These are phyloP conservation scores for Lasioglossum calceatum DNA, from an alignment of 2,888 invertebrate genomes.

Conservation along the genomic window DNA sequence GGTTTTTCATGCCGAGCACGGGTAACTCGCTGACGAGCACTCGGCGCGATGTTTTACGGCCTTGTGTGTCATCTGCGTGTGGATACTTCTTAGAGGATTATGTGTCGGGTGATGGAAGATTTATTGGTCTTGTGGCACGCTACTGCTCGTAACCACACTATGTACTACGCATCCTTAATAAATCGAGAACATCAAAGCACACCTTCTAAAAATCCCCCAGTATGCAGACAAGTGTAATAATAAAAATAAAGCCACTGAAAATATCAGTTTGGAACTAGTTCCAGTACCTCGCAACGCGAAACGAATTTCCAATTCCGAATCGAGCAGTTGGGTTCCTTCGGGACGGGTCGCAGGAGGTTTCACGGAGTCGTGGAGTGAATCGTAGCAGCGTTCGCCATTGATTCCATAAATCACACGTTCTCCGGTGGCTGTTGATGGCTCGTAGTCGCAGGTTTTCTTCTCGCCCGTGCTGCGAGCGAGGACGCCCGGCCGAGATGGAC, in stretches of 20 bases:
- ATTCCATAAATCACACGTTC: neutral
- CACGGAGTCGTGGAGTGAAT: neutral
- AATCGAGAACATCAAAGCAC: too few species aligned
- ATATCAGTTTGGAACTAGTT: too few species aligned
- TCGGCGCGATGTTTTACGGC: slow-evolving; percentile 2
- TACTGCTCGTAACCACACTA: neutral
- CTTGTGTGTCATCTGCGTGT: slow-evolving; percentile 11
- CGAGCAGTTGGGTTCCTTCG: neutral
- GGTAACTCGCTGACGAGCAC: neutral
- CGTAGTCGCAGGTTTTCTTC: slow-evolving; percentile 12
- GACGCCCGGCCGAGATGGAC: slow-evolving; percentile 39
- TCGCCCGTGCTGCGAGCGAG: slow-evolving; percentile 13
- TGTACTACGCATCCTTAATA: neutral
- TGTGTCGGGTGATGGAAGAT: neutral
- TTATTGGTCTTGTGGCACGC: neutral
- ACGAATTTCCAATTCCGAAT: too few species aligned
- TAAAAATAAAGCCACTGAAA: too few species aligned
- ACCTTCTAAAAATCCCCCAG: too few species aligned
- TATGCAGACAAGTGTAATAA: too few species aligned
- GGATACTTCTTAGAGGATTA: neutral
- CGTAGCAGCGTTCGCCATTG: neutral
- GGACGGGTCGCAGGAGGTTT: neutral
- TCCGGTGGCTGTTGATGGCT: neutral
- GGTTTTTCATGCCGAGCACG: neutral
- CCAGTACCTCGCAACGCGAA: too few species aligned